Base-by-base conservation (phyloP, 2,888 invertebrate genomes). In the Cartodere bifasciata region DNA sequence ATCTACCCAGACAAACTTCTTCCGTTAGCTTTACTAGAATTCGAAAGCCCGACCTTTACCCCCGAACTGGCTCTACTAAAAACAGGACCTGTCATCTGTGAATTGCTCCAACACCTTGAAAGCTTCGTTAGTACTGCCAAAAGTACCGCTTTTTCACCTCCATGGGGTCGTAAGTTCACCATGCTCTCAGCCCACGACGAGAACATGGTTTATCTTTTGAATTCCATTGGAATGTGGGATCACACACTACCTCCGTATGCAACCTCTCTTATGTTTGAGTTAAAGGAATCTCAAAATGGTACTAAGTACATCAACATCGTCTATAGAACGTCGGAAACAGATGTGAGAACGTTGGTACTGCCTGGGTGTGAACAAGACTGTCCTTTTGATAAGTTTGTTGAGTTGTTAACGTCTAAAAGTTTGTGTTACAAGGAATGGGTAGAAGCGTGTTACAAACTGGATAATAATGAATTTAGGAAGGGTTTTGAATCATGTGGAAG, bases 111-210 rank as follows among this genome's bases (percentile, higher is more conserved):
- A 0, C 68, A 78, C 32, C 76, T 86, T 62, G 50, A 68, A 39
- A 10, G 28, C 2, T 2, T 6, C 3, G 7, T 33, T 4, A 23
- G 14, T 3, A n/a, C 7, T 5, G 9, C 9, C 1, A 6, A 3
- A 17, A 2, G 9, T 2, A 4, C 14, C 15, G 20, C 20, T n/a
- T 6, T 6, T 7, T 7, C 6, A 7, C 6, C 6, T n/a, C 6
- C 6, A 17, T 64, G 66, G 1, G 50, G 68, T 40, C 60, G 70
- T 12, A 75, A 72, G 37, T 37, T 82, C 22, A 69, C 70, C 48
- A 62, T 83, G 25, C 81, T 78, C 45, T 80, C 81, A 43, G 81
- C 65, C 0, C 86, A 87, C 47, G 86, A 87, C 49, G 67, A 74
- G 2, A 85, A 79, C 0, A 55, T 87, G 7, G 76, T 74, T 0